Evolutionary conservation across 2,797 vertebrate genomes (phyloP).

Genomic region (Galago senegalensis): DNA sequence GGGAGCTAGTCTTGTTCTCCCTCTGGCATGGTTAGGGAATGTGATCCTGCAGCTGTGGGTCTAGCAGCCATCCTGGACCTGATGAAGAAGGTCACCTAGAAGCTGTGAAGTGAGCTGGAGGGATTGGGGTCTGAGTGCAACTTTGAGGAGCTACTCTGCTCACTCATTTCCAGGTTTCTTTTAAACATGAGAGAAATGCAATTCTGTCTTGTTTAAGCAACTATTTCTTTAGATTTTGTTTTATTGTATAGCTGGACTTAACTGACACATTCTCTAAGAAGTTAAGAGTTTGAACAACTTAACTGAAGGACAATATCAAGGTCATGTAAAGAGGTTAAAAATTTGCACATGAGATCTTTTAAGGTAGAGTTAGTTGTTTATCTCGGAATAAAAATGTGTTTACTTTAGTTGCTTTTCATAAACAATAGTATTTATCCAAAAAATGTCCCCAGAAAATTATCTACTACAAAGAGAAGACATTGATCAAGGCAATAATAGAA

Average conservation of each 20-base stretch:
- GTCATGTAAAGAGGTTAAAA: conserved; percentile 10
- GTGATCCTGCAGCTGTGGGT: neutral
- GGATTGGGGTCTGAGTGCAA: neutral
- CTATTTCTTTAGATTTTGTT: neutral
- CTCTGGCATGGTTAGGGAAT: neutral
- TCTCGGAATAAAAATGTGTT: neutral
- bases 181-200: neutral
- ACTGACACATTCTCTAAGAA: neutral
- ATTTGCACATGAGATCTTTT: neutral
- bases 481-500: neutral
- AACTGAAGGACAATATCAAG: neutral
- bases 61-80: too few relatives aligned
- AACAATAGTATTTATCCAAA: conserved; percentile 27
- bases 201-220: neutral
- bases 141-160: neutral
- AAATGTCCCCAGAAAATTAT: neutral
- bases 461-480: neutral
- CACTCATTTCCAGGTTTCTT: neutral
- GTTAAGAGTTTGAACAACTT: neutral
- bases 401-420: conserved; percentile 40
- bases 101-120: neutral
- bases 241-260: neutral
- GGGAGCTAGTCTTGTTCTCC: neutral
- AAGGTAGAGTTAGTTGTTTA: neutral
- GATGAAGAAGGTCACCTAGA: too few relatives aligned